Evolutionary conservation across 2,888 invertebrate species (phyloP).

Genomic region (Chymomyza procnemis): DNA sequence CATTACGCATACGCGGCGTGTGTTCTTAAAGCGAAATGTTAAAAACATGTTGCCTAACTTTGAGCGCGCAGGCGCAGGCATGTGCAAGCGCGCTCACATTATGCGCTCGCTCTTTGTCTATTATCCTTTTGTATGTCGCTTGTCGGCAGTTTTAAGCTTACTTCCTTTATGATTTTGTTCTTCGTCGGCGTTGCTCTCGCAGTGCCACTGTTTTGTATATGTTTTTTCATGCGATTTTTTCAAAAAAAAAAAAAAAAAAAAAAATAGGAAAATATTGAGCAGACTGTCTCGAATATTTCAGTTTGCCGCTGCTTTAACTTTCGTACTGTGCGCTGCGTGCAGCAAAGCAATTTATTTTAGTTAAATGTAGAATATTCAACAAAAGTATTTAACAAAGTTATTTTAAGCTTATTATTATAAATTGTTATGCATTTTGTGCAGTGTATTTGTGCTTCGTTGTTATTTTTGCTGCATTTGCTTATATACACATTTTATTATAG

Average conservation of each 20-base stretch:
- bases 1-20: conserved; percentile 65
- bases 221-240: conserved; percentile 1
- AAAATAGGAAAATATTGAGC: conserved; percentile 33
- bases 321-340: neutral
- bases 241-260: neutral
- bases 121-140: neutral
- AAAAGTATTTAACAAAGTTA: no score
- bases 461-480: neutral
- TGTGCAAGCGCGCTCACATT: conserved; percentile 5
- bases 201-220: conserved; percentile 35
- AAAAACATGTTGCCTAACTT: conserved; percentile 53
- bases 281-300: conserved; percentile 49
- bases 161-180: conserved; percentile 30
- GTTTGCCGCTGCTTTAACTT: conserved; percentile 2
- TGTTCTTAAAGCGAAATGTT: neutral
- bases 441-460: neutral
- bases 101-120: neutral
- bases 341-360: no score
- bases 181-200: conserved; percentile 3
- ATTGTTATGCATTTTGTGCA: neutral
- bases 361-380: no score
- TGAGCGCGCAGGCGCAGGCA: conserved; percentile 35
- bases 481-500: neutral
- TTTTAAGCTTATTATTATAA: neutral
- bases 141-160: conserved; percentile 15